Conservation (phyloP, 2,797 vertebrate species). For the Vespertilio murinus region DNA sequence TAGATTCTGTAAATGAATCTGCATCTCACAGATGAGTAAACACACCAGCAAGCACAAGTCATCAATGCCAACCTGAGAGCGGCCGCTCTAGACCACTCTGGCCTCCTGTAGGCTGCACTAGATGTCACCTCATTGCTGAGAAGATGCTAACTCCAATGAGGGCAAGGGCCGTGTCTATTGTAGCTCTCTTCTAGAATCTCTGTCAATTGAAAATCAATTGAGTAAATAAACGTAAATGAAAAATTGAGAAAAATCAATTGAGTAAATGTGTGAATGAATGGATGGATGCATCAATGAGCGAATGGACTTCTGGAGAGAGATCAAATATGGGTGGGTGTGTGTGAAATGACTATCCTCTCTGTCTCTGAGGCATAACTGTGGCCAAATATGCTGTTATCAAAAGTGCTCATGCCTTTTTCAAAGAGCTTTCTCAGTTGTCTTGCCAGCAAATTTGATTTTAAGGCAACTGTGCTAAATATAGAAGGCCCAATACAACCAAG, state of each 20-base stretch:
- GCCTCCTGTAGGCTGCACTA: rapidly evolving
- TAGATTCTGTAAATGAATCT: not conserved
- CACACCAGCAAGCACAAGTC: not conserved
- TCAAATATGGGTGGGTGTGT: not conserved
- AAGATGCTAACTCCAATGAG: not conserved
- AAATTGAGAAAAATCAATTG: not conserved
- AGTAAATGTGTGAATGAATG: not conserved
- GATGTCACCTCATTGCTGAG: too few species aligned
- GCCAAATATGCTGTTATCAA: not conserved
- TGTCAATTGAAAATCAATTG: not conserved
- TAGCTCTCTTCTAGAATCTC: not conserved
- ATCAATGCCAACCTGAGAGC: not conserved
- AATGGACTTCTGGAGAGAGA: not conserved
- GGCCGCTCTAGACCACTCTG: rapidly evolving
- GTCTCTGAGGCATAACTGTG: not conserved
- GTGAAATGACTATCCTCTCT: not conserved
- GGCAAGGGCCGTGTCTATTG: too few species aligned
- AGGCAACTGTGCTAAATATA: conserved; percentile 54
- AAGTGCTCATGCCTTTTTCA: not conserved
- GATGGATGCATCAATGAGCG: not conserved
- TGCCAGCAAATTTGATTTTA: conserved; percentile 34
- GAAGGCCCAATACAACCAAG: not conserved
- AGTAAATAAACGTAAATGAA: not conserved
- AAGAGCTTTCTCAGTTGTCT: not conserved
- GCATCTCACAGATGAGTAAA: not conserved